phyloP scores from a whole-genome alignment of 2,797 vertebrate species.

The Telmatherina bonti region DNA sequence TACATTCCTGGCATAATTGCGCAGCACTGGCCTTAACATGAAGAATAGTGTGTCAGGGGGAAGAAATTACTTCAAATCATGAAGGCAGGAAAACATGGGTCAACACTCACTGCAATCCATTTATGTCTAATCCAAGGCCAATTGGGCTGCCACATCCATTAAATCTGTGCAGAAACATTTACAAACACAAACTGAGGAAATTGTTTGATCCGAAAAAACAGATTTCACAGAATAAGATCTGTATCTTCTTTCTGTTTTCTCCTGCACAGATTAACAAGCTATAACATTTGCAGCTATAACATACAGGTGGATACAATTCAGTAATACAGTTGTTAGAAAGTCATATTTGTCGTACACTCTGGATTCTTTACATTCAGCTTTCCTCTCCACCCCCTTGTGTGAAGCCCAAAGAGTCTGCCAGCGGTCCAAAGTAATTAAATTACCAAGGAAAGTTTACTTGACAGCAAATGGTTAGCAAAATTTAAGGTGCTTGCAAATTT shows the following conservation, averaged over 20 bases:
- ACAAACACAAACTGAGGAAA: constrained; percentile 38
- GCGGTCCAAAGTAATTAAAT: constrained; percentile 87
- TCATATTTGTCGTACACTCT: constrained; percentile 50
- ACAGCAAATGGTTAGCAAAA: constrained; percentile 88
- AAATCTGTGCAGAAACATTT: constrained; percentile 37
- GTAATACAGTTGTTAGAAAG: constrained; percentile 31
- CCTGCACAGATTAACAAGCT: constrained; percentile 15
- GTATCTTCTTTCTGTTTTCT: background rate
- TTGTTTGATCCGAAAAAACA: constrained; percentile 1
- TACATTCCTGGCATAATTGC: constrained; percentile 44
- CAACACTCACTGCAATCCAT: constrained; percentile 42
- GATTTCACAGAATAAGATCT: constrained; percentile 33
- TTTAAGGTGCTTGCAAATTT: constrained; percentile 92
- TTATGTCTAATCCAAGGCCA: constrained; percentile 45
- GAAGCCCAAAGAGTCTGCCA: constrained; percentile 70
- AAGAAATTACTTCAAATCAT: constrained; percentile 49
- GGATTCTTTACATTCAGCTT: constrained; percentile 56
- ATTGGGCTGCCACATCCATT: constrained; percentile 48
- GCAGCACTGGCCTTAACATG: constrained; percentile 35
- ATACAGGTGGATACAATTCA: constrained; percentile 45
- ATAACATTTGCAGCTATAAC: too few relatives aligned
- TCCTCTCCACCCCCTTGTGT: constrained; percentile 37
- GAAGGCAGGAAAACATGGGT: constrained; percentile 37
- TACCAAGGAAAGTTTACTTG: constrained; percentile 91
- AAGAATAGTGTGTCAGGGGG: constrained; percentile 50